Evolutionary conservation across 2,888 invertebrate genomes (phyloP).

Genomic region (Parnassius smintheus): DNA sequence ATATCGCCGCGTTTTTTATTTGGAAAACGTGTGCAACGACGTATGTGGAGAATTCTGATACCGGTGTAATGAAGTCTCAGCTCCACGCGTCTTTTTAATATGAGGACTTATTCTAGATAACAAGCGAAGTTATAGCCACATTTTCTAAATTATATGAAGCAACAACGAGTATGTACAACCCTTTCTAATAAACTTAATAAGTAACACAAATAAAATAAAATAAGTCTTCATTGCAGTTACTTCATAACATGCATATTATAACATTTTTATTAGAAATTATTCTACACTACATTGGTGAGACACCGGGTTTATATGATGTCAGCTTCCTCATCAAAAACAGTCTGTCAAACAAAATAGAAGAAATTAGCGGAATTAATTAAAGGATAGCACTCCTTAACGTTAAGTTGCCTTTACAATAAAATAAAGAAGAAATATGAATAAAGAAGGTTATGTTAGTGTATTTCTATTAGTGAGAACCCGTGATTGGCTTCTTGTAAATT

Average conservation of each 20-base stretch:
- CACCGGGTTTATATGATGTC: constrained; percentile 26
- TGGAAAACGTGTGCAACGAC: constrained; percentile 2
- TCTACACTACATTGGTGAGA: constrained; percentile 29
- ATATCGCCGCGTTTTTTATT: constrained; percentile 35
- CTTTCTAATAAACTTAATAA: too few relatives aligned
- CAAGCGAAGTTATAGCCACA: too few relatives aligned
- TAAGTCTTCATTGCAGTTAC: too few relatives aligned
- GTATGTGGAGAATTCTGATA: background rate
- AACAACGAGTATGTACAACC: too few relatives aligned
- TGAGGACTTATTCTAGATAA: too few relatives aligned
- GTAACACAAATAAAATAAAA: too few relatives aligned
- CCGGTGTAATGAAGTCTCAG: constrained; percentile 3
- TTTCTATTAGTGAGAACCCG: too few relatives aligned
- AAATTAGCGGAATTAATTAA: constrained; percentile 33
- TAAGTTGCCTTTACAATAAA: constrained; percentile 13
- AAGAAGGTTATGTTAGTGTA: too few relatives aligned
- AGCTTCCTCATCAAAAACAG: constrained; percentile 35
- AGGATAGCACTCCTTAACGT: constrained; percentile 32
- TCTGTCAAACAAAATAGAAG: constrained; percentile 27
- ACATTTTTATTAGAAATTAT: constrained; percentile 12
- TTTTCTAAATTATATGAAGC: too few relatives aligned
- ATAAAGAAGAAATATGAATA: constrained; percentile 25
- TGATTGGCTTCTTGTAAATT: too few relatives aligned
- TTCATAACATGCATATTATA: too few relatives aligned
- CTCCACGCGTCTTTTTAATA: background rate